phyloP scores from a whole-genome alignment of 2,113 vertebrate species.

The Corythornis madagascariensis region DNA sequence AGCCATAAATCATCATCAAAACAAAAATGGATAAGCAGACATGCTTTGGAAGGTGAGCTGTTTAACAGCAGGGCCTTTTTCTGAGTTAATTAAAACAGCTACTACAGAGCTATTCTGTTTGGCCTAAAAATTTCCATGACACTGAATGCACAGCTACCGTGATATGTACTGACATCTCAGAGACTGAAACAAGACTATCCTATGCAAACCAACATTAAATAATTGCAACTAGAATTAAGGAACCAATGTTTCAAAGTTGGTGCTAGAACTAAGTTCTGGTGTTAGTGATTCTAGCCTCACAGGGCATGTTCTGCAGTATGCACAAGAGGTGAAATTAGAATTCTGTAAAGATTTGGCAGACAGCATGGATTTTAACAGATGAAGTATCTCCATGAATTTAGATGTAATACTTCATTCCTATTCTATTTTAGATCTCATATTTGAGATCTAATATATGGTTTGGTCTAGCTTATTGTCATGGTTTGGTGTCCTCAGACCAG shows the following conservation, averaged over 20 bases:
- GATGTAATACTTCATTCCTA: background rate
- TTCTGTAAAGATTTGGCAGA: background rate
- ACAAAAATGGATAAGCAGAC: background rate
- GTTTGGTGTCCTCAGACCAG: too few relatives aligned
- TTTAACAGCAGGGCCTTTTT: background rate
- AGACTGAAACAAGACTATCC: background rate
- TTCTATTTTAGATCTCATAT: background rate
- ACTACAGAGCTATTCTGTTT: background rate
- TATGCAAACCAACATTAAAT: background rate
- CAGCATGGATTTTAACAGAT: background rate
- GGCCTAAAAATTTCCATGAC: background rate
- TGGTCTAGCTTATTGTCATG: background rate
- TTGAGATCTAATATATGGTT: background rate
- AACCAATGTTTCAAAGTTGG: background rate
- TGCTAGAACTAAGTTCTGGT: background rate
- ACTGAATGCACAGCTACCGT: background rate
- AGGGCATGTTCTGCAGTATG: background rate
- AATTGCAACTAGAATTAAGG: background rate
- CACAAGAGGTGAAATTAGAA: background rate
- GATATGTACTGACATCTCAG: background rate
- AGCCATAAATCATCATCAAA: background rate
- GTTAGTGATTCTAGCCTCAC: background rate
- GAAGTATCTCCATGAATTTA: background rate
- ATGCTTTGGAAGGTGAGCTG: background rate
- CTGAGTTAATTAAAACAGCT: background rate